Base-by-base conservation (phyloP, 2,888 invertebrate genomes). In the Polymixis flavicincta region DNA sequence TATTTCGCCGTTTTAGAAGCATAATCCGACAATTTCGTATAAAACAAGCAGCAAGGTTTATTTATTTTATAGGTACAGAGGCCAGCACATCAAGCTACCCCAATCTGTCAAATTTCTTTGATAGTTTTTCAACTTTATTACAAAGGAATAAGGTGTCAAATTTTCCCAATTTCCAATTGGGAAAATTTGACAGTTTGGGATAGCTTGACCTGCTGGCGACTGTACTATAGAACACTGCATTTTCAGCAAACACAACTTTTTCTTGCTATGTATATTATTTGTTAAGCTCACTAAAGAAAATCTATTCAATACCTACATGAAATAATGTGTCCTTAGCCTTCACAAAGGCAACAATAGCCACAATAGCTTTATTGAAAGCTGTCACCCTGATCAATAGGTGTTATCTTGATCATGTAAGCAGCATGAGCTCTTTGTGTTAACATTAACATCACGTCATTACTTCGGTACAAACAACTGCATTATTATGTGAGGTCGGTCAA, bases 401-500 rank as follows among this genome's bases (percentile, higher is more conserved):
- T 65, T 70, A 74, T 76, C 71, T 76, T 74, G 81, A 85, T 86
- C 84, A 85, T 78, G 79, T 84, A 79, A 83, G 83, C 69, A 74
- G 61, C 54, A 69, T 71, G 61, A 80, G 68, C 61, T 79, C 82
- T 82, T 87, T 82, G 76, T 71, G 32, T 25, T 42, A n/a, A 48
- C 19, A 81, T 81, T 72, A 77, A 25, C 54, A 66, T 54, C 70
- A 55, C 72, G 22, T 75, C 84, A 81, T 77, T 80, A 81, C 66
- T 67, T 77, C 57, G 32, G 67, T 37, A 73, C 72, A 77, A 79
- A 75, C 71, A 73, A 67, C 55, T 84, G 81, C 70, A 80, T 67
- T 72, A 54, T 74, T 42, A 11, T 9, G 9, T 1, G 11, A 42
- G 42, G 42, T 42, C 11, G 42, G 11, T 11, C 42, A 42, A 42